A percentile compares a stretch with the other conserved stretches of the same genome.
Evolutionary conservation across 2,113 vertebrate species (phyloP).

Genomic region (Copsychus sechellarum): DNA sequence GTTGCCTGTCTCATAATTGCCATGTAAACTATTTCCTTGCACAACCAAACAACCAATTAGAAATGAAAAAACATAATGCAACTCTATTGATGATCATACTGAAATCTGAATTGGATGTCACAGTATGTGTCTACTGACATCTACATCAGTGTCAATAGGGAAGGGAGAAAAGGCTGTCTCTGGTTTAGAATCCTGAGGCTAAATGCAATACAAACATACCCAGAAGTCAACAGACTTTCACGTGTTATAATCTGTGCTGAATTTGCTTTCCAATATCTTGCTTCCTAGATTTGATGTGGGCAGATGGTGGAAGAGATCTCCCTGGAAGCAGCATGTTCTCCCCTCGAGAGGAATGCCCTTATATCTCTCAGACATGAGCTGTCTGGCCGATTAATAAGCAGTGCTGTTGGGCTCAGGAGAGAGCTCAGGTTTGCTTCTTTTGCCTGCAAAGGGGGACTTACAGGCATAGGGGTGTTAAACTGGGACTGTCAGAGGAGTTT

Average conservation of each 20-base stretch:
- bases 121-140: neutral
- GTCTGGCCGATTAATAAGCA: conserved; percentile 8
- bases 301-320: neutral
- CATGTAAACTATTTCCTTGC: neutral
- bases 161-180: neutral
- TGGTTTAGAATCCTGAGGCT: neutral
- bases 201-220: neutral
- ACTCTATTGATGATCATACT: neutral
- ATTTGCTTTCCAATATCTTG: neutral
- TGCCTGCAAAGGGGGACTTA: neutral
- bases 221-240: neutral
- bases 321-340: neutral
- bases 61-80: neutral
- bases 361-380: neutral
- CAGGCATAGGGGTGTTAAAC: neutral
- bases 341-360: neutral
- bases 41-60: neutral
- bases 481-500: neutral
- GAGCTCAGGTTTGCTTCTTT: neutral
- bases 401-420: neutral
- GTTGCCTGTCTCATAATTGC: neutral
- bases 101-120: neutral
- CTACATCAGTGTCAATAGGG: neutral
- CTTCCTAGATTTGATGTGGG: neutral
- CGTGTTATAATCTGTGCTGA: neutral